Conservation (phyloP, 2,888 invertebrate species). For the Nephrotoma flavescens region DNA sequence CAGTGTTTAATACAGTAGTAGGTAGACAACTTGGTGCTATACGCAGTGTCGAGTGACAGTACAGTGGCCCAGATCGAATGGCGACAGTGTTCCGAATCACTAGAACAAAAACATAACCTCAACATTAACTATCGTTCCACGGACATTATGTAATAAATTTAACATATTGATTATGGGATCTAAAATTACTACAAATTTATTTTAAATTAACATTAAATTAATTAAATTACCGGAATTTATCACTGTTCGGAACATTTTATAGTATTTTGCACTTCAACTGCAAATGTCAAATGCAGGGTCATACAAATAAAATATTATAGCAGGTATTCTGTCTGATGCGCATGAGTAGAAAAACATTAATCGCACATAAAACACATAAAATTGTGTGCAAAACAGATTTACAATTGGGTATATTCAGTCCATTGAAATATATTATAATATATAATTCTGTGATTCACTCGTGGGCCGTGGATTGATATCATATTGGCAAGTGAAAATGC, state of each 20-base stretch:
- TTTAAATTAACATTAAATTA: neutral
- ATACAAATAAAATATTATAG: neutral
- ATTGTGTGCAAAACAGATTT: too few species aligned
- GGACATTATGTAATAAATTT: neutral
- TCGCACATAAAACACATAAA: too few species aligned
- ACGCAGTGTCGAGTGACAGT: neutral
- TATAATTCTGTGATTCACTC: too few species aligned
- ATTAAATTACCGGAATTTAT: neutral
- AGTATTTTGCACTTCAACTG: neutral
- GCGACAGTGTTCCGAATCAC: neutral
- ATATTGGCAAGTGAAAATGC: too few species aligned
- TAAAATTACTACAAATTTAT: neutral
- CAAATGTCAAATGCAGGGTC: neutral
- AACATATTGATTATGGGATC: neutral
- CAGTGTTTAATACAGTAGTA: neutral
- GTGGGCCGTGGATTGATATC: too few species aligned
- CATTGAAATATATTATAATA: too few species aligned
- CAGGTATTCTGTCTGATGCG: too few species aligned
- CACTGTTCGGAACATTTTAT: neutral
- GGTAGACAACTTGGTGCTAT: neutral
- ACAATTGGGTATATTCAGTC: too few species aligned
- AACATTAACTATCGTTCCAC: neutral
- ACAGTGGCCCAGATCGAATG: neutral
- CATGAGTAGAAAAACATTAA: too few species aligned
- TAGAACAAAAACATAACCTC: neutral